phyloP scores from a whole-genome alignment of 2,888 invertebrate species.

The Hecatera dysodea region DNA sequence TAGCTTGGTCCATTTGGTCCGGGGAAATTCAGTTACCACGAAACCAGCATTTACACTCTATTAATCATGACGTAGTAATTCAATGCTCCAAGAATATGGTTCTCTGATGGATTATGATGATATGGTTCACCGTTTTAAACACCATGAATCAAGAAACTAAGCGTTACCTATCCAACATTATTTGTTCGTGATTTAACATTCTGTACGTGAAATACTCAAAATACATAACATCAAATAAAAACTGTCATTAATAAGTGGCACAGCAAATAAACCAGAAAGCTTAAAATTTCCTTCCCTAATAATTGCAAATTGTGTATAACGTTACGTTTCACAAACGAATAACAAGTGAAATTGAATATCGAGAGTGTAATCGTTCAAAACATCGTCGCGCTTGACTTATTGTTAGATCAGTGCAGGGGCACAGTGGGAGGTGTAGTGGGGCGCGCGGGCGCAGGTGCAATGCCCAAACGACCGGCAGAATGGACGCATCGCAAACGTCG shows the following conservation, averaged over 20 bases:
- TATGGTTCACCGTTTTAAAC: not conserved
- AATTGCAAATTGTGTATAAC: constrained; percentile 22
- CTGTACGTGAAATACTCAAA: not conserved
- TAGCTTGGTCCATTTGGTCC: too few species aligned
- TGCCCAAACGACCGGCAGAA: constrained; percentile 77
- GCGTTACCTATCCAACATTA: not conserved
- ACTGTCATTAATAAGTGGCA: not conserved
- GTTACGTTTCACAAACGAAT: constrained; percentile 42
- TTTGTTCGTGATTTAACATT: too few species aligned
- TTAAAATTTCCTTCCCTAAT: constrained; percentile 17
- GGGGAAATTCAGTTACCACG: too few species aligned
- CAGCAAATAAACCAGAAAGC: constrained; percentile 1
- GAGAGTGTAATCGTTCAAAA: constrained; percentile 46
- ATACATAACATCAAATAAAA: not conserved
- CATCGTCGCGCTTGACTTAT: constrained; percentile 42
- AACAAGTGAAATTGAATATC: constrained; percentile 58
- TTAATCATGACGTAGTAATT: not conserved
- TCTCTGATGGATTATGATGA: too few species aligned
- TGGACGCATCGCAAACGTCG: constrained; percentile 77
- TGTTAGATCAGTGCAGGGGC: constrained; percentile 66
- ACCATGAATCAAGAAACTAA: not conserved
- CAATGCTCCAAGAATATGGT: not conserved
- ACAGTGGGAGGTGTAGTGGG: constrained; percentile 64
- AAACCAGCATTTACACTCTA: not conserved
- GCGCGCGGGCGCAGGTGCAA: constrained; percentile 68